Conservation (phyloP, 2,888 invertebrate species). For the Nebria salina region DNA sequence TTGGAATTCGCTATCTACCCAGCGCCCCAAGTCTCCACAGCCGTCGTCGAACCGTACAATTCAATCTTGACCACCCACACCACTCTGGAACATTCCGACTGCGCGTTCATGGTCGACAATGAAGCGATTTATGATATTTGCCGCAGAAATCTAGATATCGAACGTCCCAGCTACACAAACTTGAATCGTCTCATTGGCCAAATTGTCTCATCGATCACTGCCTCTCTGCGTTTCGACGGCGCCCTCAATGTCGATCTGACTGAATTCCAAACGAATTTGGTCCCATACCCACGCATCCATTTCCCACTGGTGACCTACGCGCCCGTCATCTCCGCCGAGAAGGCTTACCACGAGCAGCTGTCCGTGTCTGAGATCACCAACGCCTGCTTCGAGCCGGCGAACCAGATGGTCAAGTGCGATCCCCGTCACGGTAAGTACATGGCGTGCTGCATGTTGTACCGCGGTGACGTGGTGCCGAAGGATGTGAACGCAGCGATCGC, state of each 20-base stretch:
- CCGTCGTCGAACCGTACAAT: slow-evolving; percentile 71
- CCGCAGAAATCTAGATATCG: slow-evolving; percentile 69
- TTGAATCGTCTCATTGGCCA: slow-evolving; percentile 70
- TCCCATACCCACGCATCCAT: slow-evolving; percentile 71
- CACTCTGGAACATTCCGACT: slow-evolving; percentile 69
- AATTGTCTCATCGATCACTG: slow-evolving; percentile 68
- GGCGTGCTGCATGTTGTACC: slow-evolving; percentile 68
- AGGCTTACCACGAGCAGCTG: slow-evolving; percentile 69
- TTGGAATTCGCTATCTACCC: slow-evolving; percentile 85
- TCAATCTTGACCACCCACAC: slow-evolving; percentile 71
- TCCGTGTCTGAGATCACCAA: slow-evolving; percentile 70
- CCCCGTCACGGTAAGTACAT: slow-evolving; percentile 67
- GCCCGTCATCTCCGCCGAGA: slow-evolving; percentile 68
- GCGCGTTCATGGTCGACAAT: slow-evolving; percentile 68
- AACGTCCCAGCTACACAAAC: slow-evolving; percentile 71
- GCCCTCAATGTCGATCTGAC: slow-evolving; percentile 70
- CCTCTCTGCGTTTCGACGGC: slow-evolving; percentile 69
- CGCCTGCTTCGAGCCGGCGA: slow-evolving; percentile 71
- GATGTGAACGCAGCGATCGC: slow-evolving; percentile 69
- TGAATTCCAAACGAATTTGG: slow-evolving; percentile 69
- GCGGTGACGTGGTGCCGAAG: slow-evolving; percentile 60
- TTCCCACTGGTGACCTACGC: slow-evolving; percentile 69
- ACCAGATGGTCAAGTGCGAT: slow-evolving; percentile 69
- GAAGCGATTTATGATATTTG: slow-evolving; percentile 66
- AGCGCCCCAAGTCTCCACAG: slow-evolving; percentile 69